Evolutionary conservation across 2,888 invertebrate species (phyloP).

Genomic region (Aporophyla lueneburgensis): DNA sequence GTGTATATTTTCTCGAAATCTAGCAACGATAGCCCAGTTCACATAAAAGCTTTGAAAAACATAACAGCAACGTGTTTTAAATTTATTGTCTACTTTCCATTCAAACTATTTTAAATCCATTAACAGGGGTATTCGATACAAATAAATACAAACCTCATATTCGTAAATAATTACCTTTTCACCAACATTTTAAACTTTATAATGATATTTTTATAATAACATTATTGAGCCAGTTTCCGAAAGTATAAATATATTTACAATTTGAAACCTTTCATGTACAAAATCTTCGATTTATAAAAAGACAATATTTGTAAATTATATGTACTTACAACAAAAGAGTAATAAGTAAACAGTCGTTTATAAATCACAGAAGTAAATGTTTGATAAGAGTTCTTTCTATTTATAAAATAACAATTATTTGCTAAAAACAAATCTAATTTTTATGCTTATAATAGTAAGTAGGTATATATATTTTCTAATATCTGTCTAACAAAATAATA

Average conservation of each 20-base stretch:
- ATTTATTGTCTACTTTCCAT: slow-evolving; percentile 55
- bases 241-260: slow-evolving; percentile 58
- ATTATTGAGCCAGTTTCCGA: slow-evolving; percentile 63
- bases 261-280: slow-evolving; percentile 39
- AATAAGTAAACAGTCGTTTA: slow-evolving; percentile 31
- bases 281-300: slow-evolving; percentile 19
- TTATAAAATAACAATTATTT: slow-evolving; percentile 23
- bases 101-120: slow-evolving; percentile 42
- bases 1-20: slow-evolving; percentile 2
- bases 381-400: not conserved
- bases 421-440: slow-evolving; percentile 13
- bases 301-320: slow-evolving; percentile 1
- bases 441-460: slow-evolving; percentile 5
- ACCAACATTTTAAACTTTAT: slow-evolving; percentile 45
- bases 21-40: not conserved
- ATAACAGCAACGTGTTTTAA: not conserved
- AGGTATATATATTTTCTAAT: slow-evolving; percentile 13
- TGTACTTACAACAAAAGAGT: not conserved
- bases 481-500: slow-evolving; percentile 24
- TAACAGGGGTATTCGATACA: slow-evolving; percentile 43
- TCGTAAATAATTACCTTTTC: slow-evolving; percentile 23
- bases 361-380: slow-evolving; percentile 25
- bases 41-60: slow-evolving; percentile 14
- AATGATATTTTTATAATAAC: slow-evolving; percentile 37
- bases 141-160: slow-evolving; percentile 51